These are phyloP conservation scores for Circaetus cinerascens DNA, from an alignment of 2,113 vertebrate genomes.

Conservation along the genomic window DNA sequence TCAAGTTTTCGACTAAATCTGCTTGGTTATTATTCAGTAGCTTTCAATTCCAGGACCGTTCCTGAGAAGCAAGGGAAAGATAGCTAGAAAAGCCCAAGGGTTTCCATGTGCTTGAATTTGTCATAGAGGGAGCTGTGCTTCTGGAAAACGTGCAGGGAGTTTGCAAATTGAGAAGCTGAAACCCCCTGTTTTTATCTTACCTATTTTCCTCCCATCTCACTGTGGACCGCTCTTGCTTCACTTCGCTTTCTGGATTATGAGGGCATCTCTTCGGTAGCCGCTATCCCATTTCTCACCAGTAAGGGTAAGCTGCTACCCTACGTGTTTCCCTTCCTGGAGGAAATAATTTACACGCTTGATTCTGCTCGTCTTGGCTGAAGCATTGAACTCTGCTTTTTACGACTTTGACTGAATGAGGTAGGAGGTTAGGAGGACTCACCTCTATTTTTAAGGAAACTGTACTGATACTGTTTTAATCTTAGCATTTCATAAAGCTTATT, in stretches of 20 bases:
- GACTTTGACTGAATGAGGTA: neutral
- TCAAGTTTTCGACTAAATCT: neutral
- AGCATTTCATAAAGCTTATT: neutral
- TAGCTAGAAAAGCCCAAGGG: neutral
- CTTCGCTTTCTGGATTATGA: neutral
- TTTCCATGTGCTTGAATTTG: neutral
- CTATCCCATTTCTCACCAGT: neutral
- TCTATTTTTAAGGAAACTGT: neutral
- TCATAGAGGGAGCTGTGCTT: neutral
- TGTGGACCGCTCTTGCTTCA: fast-evolving
- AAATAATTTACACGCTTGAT: neutral
- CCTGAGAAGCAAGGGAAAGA: neutral
- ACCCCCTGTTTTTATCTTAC: neutral
- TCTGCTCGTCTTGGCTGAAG: neutral
- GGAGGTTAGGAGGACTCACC: neutral
- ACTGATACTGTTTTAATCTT: neutral
- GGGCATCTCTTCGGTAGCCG: neutral
- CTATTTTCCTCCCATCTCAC: neutral
- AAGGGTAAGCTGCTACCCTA: neutral
- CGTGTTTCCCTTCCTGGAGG: neutral
- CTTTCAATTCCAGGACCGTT: neutral
- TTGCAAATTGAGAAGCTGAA: neutral
- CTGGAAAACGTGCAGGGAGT: neutral
- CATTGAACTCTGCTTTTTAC: neutral
- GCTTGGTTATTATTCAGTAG: neutral